Evolutionary conservation across 2,888 invertebrate species (phyloP), one percentile per base, ranked within the genome.

Genomic region (Bombylius major): DNA sequence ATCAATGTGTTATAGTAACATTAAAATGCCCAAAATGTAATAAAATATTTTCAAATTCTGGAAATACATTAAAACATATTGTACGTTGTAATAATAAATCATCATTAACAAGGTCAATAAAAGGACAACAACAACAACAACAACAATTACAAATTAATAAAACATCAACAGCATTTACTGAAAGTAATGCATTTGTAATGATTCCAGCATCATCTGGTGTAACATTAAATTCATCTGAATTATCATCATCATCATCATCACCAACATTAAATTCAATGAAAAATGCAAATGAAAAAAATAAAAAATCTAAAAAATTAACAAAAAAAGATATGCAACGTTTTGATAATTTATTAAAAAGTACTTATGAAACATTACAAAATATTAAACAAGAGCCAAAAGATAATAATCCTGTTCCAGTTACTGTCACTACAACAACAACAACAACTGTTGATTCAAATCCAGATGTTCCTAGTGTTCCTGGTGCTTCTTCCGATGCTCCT

Each of bases 321-420:
- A 31, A 51, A n/a, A 14, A 51, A 51, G 42, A 51, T n/a, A 34
- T 71, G 4, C 69, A 69, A 56, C 66, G 71, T 4, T 70, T 70
- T 14, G 71, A 70, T 59, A 65, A 71, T 55, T 58, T 72, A 36
- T 56, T 71, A 0, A 72, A 70, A 52, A 69, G 65, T n/a, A 70
- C 71, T 23, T 66, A 71, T 60, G 69, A 62, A 58, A 69, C 70
- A 4, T 58, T 72, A 55, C 39, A 42, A 42, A 71, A 70, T 62
- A 72, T 72, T 39, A 72, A 72, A 49, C 67, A 71, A 54, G 72
- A 72, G 58, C 72, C 72, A 0, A 64, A 68, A 33, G 63, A 70
- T 7, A 67, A 69, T 23, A 67, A 62, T n/a, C 60, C 60, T 39
- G 5, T 12, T 36, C 14, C 23, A 2, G 42, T 14, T 23, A 9